These are phyloP conservation scores for Dione vanillae DNA, from an alignment of 2,888 invertebrate genomes.

Conservation along the genomic window DNA sequence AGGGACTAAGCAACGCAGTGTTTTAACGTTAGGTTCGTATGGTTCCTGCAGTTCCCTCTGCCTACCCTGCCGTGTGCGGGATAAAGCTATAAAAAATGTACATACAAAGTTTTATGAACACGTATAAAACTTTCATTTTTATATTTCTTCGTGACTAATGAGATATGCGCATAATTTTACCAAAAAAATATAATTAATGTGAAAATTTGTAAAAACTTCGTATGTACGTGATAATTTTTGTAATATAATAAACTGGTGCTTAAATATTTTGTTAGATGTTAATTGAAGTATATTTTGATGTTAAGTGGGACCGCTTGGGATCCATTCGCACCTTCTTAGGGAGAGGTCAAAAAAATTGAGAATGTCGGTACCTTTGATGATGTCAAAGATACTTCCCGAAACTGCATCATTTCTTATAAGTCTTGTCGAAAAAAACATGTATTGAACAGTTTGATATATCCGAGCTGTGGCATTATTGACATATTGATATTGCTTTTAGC, in stretches of 20 bases:
- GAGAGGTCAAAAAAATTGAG: slow-evolving; percentile 28
- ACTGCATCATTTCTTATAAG: not conserved
- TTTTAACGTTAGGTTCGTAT: no score
- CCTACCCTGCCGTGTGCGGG: no score
- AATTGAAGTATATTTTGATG: slow-evolving; percentile 59
- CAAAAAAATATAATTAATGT: not conserved
- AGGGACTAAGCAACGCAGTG: no score
- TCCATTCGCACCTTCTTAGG: slow-evolving; percentile 57
- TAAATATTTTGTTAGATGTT: slow-evolving; percentile 60
- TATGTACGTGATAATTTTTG: slow-evolving; percentile 38
- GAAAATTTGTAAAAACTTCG: slow-evolving; percentile 32
- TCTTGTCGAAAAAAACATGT: not conserved
- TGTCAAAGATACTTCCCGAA: slow-evolving; percentile 20
- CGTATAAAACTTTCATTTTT: not conserved
- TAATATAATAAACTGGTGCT: slow-evolving; percentile 48
- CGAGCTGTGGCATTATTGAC: not conserved
- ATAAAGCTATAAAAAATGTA: no score
- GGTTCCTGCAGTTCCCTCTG: no score
- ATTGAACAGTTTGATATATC: not conserved
- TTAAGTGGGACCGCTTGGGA: slow-evolving; percentile 59
- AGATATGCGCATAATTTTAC: not conserved
- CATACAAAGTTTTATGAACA: not conserved
- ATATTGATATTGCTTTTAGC: no score
- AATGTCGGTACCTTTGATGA: slow-evolving; percentile 37
- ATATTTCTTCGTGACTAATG: not conserved